Conservation (phyloP, 2,797 vertebrate genomes). For the Gila robusta region DNA sequence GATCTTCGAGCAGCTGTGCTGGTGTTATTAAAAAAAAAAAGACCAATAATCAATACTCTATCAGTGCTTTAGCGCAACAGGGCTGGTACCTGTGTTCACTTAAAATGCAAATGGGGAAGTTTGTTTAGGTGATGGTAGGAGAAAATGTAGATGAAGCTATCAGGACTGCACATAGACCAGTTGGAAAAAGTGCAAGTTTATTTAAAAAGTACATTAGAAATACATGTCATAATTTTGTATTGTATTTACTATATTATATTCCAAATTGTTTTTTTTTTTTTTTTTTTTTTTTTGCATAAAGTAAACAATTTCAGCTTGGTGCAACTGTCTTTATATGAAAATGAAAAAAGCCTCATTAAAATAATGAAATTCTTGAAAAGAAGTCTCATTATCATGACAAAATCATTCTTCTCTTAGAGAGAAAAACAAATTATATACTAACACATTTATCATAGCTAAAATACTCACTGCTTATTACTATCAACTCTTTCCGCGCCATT, state of each 20-base stretch:
- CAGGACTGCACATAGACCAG: not conserved
- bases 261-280: no score
- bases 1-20: slow-evolving; percentile 17
- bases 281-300: no score
- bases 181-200: not conserved
- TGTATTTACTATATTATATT: no score
- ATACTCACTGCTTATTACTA: not conserved
- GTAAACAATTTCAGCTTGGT: not conserved
- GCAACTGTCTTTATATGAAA: not conserved
- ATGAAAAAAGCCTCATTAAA: not conserved
- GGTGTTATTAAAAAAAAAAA: slow-evolving; percentile 37
- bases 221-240: not conserved
- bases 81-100: slow-evolving; percentile 14
- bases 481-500: no score
- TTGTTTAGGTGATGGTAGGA: slow-evolving; percentile 31
- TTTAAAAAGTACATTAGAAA: not conserved
- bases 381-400: no score
- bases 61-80: not conserved
- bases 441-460: not conserved
- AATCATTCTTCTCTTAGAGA: no score
- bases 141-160: not conserved
- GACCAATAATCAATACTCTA: slow-evolving; percentile 46
- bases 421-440: not conserved
- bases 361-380: not conserved
- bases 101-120: not conserved